These are phyloP conservation scores for Leguminivora glycinivorella DNA, from an alignment of 1,140 invertebrate genomes.

Conservation along the genomic window DNA sequence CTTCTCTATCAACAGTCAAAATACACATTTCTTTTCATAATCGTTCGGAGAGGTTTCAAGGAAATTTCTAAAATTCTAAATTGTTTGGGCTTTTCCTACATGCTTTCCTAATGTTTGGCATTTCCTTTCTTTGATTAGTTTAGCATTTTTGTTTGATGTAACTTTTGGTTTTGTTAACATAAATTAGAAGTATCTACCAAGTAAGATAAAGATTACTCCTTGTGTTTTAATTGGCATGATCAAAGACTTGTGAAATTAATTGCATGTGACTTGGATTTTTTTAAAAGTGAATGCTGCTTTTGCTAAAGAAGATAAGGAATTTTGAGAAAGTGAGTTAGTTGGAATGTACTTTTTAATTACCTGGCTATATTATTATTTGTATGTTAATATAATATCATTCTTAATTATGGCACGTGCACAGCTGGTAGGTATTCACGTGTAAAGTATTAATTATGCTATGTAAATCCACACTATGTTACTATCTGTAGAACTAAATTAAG, in stretches of 20 bases:
- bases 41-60: background rate
- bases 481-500: background rate
- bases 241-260: background rate
- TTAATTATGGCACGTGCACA: constrained; percentile 10
- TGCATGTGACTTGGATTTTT: constrained; percentile 10
- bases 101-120: constrained; percentile 65
- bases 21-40: constrained; percentile 8
- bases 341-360: constrained; percentile 16
- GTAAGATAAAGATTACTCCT: background rate
- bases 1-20: constrained; percentile 66
- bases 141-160: constrained; percentile 7
- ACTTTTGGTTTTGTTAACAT: background rate
- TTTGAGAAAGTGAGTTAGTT: constrained; percentile 24
- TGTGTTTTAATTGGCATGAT: constrained; percentile 4
- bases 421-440: constrained; percentile 11
- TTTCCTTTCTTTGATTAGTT: constrained; percentile 36
- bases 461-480: background rate
- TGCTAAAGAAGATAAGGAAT: constrained; percentile 21
- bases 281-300: constrained; percentile 19
- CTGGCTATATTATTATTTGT: background rate
- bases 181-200: background rate
- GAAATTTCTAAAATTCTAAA: constrained; percentile 32
- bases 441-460: constrained; percentile 7
- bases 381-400: background rate
- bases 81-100: constrained; percentile 45